Base-by-base conservation (phyloP, 1,140 invertebrate species). In the Lepidurus apus region DNA sequence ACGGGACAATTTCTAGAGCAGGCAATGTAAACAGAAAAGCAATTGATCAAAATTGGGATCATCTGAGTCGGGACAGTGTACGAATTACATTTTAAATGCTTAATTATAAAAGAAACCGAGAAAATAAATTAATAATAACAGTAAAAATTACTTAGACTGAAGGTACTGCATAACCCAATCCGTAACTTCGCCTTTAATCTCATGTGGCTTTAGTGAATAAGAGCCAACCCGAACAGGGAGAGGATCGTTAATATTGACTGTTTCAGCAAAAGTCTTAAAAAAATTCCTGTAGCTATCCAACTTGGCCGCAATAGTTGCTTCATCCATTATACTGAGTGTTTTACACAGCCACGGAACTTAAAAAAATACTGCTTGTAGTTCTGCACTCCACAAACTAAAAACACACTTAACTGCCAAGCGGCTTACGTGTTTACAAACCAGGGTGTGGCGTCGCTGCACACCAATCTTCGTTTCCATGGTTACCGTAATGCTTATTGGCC, bases 81-180 rank as follows among this genome's bases (percentile, higher is more conserved):
- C 43, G 42, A 42, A 43, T 43, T 11, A 53, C 4, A n/a, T 42
- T 73, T 79, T 78, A 65, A 47, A 76, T 79, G 34, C 34, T 34
- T 34, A 34, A 34, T 3, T 3, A 34, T 3, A 34, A 34, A 34
- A 34, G 26, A 34, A 34, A 65, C 78, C n/a, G 77, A 77, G 21
- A 78, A 77, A 75, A 21, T 13, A 13, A n/a, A 47, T 47, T 1
- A 47, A 3, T 11, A 47, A 47, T 1, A 47, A 1, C 2, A 6
- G 45, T 79, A 76, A 42, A 80, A 88, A 90, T 91, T 86, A 92
- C 92, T 90, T 91, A 85, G 90, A 88, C 82, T 89, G 89, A 76
- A 94, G 87, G 86, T 93, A 93, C 83, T 93, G 91, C 74, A 91
- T 88, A 73, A 88, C 89, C 89, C 92, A 93, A 84, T 92, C 90